Evolutionary conservation across 2,113 vertebrate species (phyloP), one percentile per base, ranked within the genome.

Genomic region (Tragelaphus buxtoni): DNA sequence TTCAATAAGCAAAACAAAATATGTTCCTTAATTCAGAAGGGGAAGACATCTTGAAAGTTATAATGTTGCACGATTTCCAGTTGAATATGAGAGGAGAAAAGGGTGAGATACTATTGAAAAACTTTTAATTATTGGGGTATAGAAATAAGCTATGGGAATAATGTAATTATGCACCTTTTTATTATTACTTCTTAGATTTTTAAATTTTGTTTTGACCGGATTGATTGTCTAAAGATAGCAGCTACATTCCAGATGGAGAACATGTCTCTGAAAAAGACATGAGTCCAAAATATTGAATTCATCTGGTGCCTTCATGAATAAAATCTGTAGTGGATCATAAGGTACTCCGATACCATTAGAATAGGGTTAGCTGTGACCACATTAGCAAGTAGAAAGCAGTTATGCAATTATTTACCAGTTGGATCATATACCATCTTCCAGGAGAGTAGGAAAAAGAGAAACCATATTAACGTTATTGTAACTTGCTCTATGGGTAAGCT

Each of bases 341-440:
- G 1, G 0, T 39, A 11, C 51, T 89, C 5, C 1, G 0, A 14
- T 4, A 20, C 14, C 24, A 2, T 42, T 79, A 32, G 22, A 60
- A 49, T 47, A 42, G 35, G 4, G 30, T 39, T 74, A 56, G 1
- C 9, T 88, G 1, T 80, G 20, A 13, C n/a, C 63, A 58, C 30
- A 30, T 58, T 53, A 30, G 6, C 26, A 81, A 81, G 3, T 13
- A 8, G 60, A 80, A 58, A 12, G 24, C 8, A 28, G 4, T 9
- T 51, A 9, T 22, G 1, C 4, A 65, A 0, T 89, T 69, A 11
- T 61, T 77, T 60, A 76, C 10, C 13, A 53, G 39, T 61, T 18
- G 80, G 35, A 88, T 53, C 18, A 13, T 47, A 0, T 58, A 32
- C 35, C 18, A 79, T 65, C 30, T 39, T 85, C 42, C 7, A 72